Percentiles rank a stretch among this genome's conserved stretches.
These are phyloP conservation scores for Cathartes aura DNA, from an alignment of 2,113 vertebrate genomes.

Conservation along the genomic window DNA sequence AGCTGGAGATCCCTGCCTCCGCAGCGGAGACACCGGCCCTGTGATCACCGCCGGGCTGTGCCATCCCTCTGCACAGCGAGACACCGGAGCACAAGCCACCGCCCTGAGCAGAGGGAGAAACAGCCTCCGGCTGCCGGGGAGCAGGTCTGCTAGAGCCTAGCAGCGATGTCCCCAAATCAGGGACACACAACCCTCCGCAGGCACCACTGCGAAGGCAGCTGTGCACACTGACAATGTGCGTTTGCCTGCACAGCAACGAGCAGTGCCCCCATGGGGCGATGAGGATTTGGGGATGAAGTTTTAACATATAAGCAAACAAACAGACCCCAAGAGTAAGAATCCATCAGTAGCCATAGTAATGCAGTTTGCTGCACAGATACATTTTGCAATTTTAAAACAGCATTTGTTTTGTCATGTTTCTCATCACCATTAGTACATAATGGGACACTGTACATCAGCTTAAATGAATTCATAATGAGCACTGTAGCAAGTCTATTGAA, in stretches of 20 bases:
- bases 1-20: background rate
- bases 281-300: background rate
- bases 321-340: background rate
- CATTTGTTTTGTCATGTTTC: background rate
- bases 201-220: background rate
- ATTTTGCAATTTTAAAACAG: background rate
- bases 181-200: rapidly evolving
- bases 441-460: background rate
- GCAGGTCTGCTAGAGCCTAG: background rate
- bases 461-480: background rate
- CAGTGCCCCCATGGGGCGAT: rapidly evolving
- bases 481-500: background rate
- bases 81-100: background rate
- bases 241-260: background rate
- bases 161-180: rapidly evolving
- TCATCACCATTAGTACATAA: background rate
- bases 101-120: background rate
- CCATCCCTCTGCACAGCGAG: background rate
- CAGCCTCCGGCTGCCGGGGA: background rate
- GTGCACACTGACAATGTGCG: rapidly evolving
- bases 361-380: background rate
- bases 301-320: background rate
- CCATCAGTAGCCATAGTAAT: background rate
- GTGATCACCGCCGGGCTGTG: rapidly evolving
- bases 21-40: background rate